phyloP scores from a whole-genome alignment of 2,113 vertebrate species.

The Phainopepla nitens region DNA sequence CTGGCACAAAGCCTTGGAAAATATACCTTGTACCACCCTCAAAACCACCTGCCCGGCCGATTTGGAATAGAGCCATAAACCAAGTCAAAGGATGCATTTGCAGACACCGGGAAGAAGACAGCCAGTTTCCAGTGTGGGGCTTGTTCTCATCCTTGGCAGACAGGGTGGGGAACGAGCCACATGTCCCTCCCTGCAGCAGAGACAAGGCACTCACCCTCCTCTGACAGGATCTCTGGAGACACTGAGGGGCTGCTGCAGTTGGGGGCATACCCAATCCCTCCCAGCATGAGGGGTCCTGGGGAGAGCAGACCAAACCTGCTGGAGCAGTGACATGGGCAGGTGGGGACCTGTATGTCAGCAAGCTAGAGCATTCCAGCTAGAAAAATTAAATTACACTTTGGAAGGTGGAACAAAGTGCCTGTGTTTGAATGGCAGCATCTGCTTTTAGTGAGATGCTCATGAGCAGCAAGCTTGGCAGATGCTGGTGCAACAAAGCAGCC shows the following conservation, averaged over 20 bases:
- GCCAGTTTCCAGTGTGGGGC: not conserved
- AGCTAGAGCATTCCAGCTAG: not conserved
- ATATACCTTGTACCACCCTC: not conserved
- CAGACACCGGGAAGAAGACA: not conserved
- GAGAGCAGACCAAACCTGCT: not conserved
- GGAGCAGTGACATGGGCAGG: fast-evolving
- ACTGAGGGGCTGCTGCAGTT: fast-evolving
- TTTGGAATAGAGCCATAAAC: fast-evolving
- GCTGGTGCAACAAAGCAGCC: not conserved
- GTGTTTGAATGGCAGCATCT: not conserved
- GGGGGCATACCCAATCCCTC: not conserved
- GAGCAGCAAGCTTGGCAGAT: not conserved
- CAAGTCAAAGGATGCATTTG: not conserved
- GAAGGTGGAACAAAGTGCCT: not conserved
- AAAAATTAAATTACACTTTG: not conserved
- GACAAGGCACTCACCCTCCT: not conserved
- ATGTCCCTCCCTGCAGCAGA: not conserved
- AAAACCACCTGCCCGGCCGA: fast-evolving
- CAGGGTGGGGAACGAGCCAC: not conserved
- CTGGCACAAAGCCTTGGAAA: not conserved
- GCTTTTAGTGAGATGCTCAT: not conserved
- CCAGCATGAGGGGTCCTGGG: fast-evolving
- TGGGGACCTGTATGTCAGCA: not conserved
- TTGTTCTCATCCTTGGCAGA: fast-evolving
- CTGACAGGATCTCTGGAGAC: too few species aligned